Evolutionary conservation across 2,888 invertebrate genomes (phyloP).

Genomic region (Drosophila pegasa): DNA sequence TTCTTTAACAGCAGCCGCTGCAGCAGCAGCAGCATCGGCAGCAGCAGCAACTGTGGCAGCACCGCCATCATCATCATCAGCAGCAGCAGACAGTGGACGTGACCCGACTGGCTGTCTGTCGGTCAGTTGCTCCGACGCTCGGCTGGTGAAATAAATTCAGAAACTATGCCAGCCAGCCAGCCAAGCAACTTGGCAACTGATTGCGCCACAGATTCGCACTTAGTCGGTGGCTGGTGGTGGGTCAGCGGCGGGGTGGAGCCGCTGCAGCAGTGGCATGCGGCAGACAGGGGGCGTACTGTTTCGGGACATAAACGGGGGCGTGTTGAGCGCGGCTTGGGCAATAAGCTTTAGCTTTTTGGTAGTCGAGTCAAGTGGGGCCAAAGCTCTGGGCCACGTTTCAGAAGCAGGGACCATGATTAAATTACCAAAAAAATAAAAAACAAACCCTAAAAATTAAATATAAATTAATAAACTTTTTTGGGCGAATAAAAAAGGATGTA

Average conservation of each 20-base stretch:
- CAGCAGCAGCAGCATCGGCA: slow-evolving; percentile 58
- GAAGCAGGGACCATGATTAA: slow-evolving; percentile 45
- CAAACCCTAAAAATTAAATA: slow-evolving; percentile 11
- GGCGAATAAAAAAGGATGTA: not conserved
- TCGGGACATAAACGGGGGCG: slow-evolving; percentile 79
- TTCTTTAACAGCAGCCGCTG: slow-evolving; percentile 79
- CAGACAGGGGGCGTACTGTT: slow-evolving; percentile 44
- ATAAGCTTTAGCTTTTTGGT: slow-evolving; percentile 73
- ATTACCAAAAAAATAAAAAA: slow-evolving; percentile 31
- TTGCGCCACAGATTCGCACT: slow-evolving; percentile 82
- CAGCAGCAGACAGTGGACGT: slow-evolving; percentile 68
- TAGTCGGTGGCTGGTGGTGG: slow-evolving; percentile 67
- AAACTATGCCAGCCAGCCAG: slow-evolving; percentile 74
- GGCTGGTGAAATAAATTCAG: slow-evolving; percentile 75
- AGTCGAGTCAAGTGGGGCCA: slow-evolving; percentile 71
- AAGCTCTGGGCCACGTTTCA: slow-evolving; percentile 38
- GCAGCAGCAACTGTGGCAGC: slow-evolving; percentile 52
- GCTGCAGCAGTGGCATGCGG: slow-evolving; percentile 14
- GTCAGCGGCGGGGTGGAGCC: slow-evolving; percentile 1
- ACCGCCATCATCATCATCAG: slow-evolving; percentile 71
- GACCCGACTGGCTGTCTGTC: slow-evolving; percentile 53
- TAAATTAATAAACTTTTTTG: slow-evolving; percentile 18
- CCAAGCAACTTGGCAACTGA: slow-evolving; percentile 70
- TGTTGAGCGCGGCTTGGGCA: slow-evolving; percentile 71
- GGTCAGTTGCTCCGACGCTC: slow-evolving; percentile 29